phyloP scores from a whole-genome alignment of 1,140 invertebrate genomes.

The Drosophila pachea region DNA sequence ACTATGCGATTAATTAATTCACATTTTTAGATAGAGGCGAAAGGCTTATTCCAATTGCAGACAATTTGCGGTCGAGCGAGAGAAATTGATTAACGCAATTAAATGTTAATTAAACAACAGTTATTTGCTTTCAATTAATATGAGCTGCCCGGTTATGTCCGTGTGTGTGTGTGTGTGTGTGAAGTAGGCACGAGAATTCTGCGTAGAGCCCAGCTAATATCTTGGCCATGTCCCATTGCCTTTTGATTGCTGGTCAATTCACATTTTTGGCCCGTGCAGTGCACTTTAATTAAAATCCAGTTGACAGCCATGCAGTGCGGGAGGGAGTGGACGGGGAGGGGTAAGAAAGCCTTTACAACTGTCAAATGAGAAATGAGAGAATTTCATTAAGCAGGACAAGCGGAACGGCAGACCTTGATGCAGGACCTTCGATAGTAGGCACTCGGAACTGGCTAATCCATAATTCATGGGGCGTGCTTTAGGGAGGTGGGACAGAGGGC shows the following conservation, averaged over 20 bases:
- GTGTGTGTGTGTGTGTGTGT: too few relatives aligned
- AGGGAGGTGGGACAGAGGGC: background rate
- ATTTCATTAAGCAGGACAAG: conserved; percentile 54
- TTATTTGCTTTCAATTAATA: background rate
- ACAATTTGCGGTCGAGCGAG: conserved; percentile 40
- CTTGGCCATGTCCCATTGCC: background rate
- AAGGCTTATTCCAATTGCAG: background rate
- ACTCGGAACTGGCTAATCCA: conserved; percentile 20
- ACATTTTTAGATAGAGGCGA: conserved; percentile 20
- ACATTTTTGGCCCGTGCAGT: conserved; percentile 10
- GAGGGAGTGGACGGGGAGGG: background rate
- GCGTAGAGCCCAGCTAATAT: background rate
- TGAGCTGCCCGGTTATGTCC: too few relatives aligned
- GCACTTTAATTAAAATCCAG: conserved; percentile 48
- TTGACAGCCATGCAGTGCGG: conserved; percentile 20
- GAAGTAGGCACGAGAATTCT: conserved; percentile 1
- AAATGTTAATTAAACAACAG: conserved; percentile 43
- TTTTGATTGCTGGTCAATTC: background rate
- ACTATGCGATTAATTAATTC: conserved; percentile 36
- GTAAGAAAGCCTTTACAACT: conserved; percentile 45
- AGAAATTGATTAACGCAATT: conserved; percentile 49
- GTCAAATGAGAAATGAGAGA: conserved; percentile 43
- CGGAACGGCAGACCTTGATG: conserved; percentile 49
- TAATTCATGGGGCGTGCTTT: conserved; percentile 35
- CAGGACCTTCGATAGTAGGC: conserved; percentile 19